These are phyloP conservation scores for Falcaria lacertinaria DNA, from an alignment of 2,888 invertebrate genomes.

Conservation along the genomic window DNA sequence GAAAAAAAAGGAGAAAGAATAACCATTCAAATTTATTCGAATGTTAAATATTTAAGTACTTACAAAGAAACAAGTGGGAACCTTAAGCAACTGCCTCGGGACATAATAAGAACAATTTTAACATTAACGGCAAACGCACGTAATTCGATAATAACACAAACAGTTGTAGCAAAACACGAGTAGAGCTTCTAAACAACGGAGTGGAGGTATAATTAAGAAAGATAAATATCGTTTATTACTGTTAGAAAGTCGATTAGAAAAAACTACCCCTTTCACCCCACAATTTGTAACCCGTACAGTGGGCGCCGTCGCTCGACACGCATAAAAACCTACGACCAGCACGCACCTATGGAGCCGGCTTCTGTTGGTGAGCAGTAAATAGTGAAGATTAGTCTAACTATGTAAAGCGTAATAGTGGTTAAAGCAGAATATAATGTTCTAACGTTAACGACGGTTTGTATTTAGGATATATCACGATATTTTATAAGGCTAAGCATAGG, in stretches of 20 bases:
- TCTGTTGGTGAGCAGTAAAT: too few species aligned
- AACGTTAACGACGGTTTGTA: too few species aligned
- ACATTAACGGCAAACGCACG: constrained; percentile 60
- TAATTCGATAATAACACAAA: constrained; percentile 75
- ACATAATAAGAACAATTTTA: constrained; percentile 39
- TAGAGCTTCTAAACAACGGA: constrained; percentile 70
- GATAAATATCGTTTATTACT: constrained; percentile 80
- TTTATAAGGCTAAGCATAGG: too few species aligned
- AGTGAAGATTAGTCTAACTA: too few species aligned
- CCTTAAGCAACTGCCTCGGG: constrained; percentile 21
- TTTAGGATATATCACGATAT: too few species aligned
- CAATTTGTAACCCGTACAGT: constrained; percentile 80
- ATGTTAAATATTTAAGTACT: too few species aligned
- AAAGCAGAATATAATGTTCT: too few species aligned
- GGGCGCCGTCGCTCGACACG: constrained; percentile 68
- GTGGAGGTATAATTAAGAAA: constrained; percentile 78
- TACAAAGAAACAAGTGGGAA: constrained; percentile 5
- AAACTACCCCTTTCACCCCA: constrained; percentile 80
- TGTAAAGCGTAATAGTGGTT: too few species aligned
- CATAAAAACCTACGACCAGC: constrained; percentile 60
- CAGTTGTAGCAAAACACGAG: constrained; percentile 67
- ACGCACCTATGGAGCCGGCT: constrained; percentile 38
- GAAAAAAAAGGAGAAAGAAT: too few species aligned
- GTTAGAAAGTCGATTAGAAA: constrained; percentile 79
- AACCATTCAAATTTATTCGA: too few species aligned